Evolutionary conservation across 2,113 vertebrate species (phyloP).

Genomic region (Alectura lathami): DNA sequence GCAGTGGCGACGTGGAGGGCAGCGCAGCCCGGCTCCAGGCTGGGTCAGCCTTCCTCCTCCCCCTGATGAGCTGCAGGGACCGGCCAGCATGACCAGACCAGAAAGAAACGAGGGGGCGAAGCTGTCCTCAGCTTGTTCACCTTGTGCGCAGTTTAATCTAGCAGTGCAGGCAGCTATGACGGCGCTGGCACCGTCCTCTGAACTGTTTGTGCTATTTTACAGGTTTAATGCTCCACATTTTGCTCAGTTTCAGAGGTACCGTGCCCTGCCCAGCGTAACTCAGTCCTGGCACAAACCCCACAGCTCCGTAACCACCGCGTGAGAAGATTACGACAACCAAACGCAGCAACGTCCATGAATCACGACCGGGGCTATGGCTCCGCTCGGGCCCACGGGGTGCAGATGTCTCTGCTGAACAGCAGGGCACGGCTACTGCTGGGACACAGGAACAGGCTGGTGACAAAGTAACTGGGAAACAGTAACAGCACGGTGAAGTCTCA

Average conservation of each 20-base stretch:
- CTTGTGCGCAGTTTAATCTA: rapidly evolving
- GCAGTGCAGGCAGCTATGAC: rapidly evolving
- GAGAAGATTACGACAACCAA: neutral
- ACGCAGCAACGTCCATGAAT: rapidly evolving
- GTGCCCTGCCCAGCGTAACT: neutral
- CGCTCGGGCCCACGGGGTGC: rapidly evolving
- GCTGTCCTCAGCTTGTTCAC: rapidly evolving
- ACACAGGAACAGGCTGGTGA: rapidly evolving
- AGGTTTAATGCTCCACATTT: rapidly evolving
- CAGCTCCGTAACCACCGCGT: rapidly evolving
- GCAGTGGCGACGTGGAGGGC: neutral
- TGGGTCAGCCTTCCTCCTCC: too few species aligned
- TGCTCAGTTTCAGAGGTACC: rapidly evolving
- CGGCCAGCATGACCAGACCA: rapidly evolving
- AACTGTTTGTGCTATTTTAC: neutral
- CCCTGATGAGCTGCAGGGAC: too few species aligned
- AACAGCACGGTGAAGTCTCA: rapidly evolving
- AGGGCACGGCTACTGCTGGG: neutral
- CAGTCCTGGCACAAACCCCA: neutral
- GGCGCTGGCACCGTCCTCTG: rapidly evolving
- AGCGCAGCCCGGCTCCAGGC: rapidly evolving
- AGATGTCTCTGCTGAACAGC: rapidly evolving
- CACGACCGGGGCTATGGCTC: rapidly evolving
- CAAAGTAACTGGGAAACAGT: rapidly evolving
- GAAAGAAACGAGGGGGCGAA: neutral